Evolutionary conservation across 1,140 invertebrate species (phyloP).

Genomic region (Rhagoletis pomonella): DNA sequence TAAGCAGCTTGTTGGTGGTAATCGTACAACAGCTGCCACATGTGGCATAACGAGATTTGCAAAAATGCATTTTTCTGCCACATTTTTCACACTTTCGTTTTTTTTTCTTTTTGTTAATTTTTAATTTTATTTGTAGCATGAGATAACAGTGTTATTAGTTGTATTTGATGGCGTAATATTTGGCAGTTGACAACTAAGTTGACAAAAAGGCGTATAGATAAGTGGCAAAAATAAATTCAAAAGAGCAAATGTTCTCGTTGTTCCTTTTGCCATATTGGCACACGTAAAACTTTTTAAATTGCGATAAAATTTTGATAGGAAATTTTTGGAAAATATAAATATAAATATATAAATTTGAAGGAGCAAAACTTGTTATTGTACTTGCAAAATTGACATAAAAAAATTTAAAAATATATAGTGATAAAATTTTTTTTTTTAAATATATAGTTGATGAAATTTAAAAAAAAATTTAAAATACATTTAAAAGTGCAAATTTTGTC

Average conservation of each 20-base stretch:
- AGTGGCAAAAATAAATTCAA: neutral
- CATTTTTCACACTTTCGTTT: conserved; percentile 22
- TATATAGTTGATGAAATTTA: no score
- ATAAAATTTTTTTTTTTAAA: no score
- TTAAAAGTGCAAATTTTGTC: no score
- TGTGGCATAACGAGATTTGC: neutral
- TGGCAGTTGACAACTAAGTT: conserved; percentile 27
- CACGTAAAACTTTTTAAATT: neutral
- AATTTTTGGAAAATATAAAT: no score
- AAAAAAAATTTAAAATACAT: no score
- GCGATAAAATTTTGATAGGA: no score
- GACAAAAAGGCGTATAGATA: neutral
- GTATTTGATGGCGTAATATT: conserved; percentile 21
- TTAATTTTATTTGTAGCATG: neutral
- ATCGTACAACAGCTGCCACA: neutral
- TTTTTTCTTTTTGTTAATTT: neutral
- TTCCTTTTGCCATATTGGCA: neutral
- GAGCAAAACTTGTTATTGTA: no score
- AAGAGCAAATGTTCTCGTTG: neutral
- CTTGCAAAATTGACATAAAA: no score
- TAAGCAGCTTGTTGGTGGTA: conserved; percentile 8
- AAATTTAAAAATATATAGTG: no score
- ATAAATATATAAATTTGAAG: no score
- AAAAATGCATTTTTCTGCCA: conserved; percentile 11
- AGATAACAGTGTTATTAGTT: neutral